Evolutionary conservation across 30 jellyfish, hydroid and myxozoan species (phyloP).

Genomic region (Turritopsis rubra): DNA sequence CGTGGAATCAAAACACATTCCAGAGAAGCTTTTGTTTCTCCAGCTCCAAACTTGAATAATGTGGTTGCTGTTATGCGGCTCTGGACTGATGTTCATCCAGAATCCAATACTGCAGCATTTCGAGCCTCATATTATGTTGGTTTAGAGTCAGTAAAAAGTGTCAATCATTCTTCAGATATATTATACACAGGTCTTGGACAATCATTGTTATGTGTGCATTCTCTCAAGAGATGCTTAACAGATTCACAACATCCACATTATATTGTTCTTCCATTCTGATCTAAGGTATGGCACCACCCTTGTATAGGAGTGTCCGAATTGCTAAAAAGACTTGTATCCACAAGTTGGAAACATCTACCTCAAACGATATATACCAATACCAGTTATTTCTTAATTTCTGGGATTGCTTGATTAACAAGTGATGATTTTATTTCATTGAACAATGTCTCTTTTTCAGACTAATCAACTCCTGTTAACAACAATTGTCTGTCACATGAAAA

Average conservation of each 20-base stretch:
- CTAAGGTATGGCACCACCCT: too few species aligned
- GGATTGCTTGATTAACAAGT: conserved; percentile 3
- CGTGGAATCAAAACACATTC: conserved; percentile 24
- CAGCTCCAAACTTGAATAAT: conserved; percentile 39
- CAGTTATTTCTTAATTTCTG: neutral
- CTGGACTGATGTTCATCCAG: neutral
- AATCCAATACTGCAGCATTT: conserved; percentile 6
- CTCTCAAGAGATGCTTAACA: conserved; percentile 6
- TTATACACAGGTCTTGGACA: neutral
- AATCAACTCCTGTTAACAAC: neutral
- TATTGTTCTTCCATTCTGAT: neutral
- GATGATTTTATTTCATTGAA: neutral
- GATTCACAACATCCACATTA: neutral
- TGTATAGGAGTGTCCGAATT: too few species aligned
- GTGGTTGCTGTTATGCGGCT: neutral
- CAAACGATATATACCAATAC: too few species aligned
- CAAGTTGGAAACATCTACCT: too few species aligned
- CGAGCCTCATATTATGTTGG: neutral
- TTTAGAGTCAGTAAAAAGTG: neutral
- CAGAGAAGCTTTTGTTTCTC: conserved; percentile 24
- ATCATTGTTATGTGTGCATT: neutral
- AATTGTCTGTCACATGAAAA: neutral
- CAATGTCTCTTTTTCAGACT: neutral
- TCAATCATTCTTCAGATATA: neutral
- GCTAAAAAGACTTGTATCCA: neutral